phyloP scores from a whole-genome alignment of 2,797 vertebrate genomes.

The Sebastes minor region DNA sequence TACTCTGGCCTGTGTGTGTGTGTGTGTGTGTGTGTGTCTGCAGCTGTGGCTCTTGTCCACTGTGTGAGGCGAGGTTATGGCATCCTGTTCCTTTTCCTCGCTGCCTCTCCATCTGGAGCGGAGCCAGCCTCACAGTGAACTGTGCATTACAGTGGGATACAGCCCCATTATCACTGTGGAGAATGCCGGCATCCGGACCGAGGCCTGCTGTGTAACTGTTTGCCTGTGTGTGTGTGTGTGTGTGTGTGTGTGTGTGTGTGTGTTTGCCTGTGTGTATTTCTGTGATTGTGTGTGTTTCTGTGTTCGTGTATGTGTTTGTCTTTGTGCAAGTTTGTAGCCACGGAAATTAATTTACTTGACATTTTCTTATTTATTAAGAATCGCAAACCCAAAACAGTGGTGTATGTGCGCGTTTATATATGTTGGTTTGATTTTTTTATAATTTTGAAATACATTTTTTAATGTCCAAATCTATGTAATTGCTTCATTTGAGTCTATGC shows the following conservation, averaged over 20 bases:
- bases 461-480: fast-evolving
- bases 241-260: neutral
- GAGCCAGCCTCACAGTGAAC: slow-evolving; percentile 66
- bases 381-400: too few species aligned
- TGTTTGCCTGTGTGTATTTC: slow-evolving; percentile 3
- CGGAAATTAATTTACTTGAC: neutral
- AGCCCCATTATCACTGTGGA: slow-evolving; percentile 62
- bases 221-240: slow-evolving; percentile 1
- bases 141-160: slow-evolving; percentile 61
- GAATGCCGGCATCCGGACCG: slow-evolving; percentile 58
- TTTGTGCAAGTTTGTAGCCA: neutral
- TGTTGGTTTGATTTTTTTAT: neutral
- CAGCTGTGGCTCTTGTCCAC: slow-evolving; percentile 74
- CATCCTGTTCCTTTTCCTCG: slow-evolving; percentile 75
- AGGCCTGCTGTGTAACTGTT: slow-evolving; percentile 26
- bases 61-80: slow-evolving; percentile 68
- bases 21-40: slow-evolving; percentile 38
- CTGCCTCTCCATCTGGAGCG: slow-evolving; percentile 65
- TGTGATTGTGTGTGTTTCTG: neutral
- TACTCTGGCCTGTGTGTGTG: slow-evolving; percentile 37
- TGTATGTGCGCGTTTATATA: neutral
- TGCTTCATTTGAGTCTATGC: too few species aligned
- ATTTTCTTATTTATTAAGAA: neutral
- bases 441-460: too few species aligned
- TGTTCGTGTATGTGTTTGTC: neutral